Conservation (phyloP, 2,888 invertebrate species). For the Drosophila tripunctata region DNA sequence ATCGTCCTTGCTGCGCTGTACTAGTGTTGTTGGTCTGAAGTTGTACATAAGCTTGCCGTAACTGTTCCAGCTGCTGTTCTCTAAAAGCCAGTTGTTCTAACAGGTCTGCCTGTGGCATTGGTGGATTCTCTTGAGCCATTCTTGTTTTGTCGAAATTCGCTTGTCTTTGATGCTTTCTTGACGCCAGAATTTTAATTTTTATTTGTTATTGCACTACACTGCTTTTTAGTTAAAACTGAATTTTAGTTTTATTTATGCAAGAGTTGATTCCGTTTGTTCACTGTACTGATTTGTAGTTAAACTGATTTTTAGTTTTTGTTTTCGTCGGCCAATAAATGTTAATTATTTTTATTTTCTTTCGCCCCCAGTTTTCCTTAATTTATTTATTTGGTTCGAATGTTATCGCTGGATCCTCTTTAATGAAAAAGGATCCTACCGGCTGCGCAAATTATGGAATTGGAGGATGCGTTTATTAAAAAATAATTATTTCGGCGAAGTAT, state of each 20-base stretch:
- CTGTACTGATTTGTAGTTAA: too few species aligned
- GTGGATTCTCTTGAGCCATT: too few species aligned
- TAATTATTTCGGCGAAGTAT: conserved; percentile 2
- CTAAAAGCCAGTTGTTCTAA: conserved; percentile 15
- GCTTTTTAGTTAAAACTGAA: neutral
- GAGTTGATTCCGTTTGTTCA: conserved; percentile 1
- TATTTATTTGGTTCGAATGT: too few species aligned
- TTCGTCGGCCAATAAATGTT: neutral
- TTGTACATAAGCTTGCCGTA: conserved; percentile 6
- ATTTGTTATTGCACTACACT: neutral
- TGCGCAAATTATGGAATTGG: too few species aligned
- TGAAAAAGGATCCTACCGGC: too few species aligned
- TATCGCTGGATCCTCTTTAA: too few species aligned
- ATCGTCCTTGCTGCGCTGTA: too few species aligned
- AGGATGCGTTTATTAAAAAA: neutral
- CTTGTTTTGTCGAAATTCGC: too few species aligned
- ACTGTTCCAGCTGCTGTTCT: conserved; percentile 9
- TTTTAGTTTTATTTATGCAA: conserved; percentile 6
- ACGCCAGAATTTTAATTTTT: too few species aligned
- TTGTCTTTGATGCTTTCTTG: too few species aligned
- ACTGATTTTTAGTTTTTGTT: neutral
- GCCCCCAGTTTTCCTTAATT: too few species aligned
- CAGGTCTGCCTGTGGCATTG: neutral
- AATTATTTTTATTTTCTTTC: neutral
- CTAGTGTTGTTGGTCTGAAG: too few species aligned